Evolutionary conservation across 64 coral and sea anemone species (phyloP).

Genomic region (Porites lutea): DNA sequence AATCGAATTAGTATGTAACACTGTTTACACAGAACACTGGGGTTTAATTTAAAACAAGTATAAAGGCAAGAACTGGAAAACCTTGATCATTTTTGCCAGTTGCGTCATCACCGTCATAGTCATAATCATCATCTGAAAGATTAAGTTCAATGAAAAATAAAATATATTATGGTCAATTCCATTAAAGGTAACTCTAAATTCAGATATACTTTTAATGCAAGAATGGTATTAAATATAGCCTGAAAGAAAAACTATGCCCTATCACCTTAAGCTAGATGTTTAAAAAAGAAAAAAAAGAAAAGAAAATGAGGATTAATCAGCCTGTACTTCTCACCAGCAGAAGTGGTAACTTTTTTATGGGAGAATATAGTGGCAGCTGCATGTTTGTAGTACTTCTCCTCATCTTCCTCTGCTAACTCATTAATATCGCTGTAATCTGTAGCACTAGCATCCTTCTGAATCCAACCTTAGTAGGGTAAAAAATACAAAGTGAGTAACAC

Average conservation of each 20-base stretch:
- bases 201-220: no score
- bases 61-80: neutral
- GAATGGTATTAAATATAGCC: no score
- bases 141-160: no score
- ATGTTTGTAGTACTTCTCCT: conserved; percentile 74
- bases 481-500: neutral
- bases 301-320: neutral
- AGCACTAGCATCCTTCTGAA: conserved; percentile 88
- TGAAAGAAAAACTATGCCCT: no score
- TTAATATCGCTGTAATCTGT: conserved; percentile 96
- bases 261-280: no score
- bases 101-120: conserved; percentile 32
- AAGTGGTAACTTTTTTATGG: conserved; percentile 17
- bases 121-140: conserved; percentile 56
- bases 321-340: neutral
- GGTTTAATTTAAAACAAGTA: neutral
- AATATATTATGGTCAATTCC: no score
- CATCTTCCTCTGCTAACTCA: conserved; percentile 96
- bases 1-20: no score
- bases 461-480: conserved; percentile 52
- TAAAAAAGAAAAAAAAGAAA: no score
- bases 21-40: no score
- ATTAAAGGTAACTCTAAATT: no score
- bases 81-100: neutral
- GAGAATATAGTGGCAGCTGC: conserved; percentile 26